These are phyloP conservation scores for Thereuonema tuberculata DNA, from an alignment of 1,140 invertebrate species.

Conservation along the genomic window DNA sequence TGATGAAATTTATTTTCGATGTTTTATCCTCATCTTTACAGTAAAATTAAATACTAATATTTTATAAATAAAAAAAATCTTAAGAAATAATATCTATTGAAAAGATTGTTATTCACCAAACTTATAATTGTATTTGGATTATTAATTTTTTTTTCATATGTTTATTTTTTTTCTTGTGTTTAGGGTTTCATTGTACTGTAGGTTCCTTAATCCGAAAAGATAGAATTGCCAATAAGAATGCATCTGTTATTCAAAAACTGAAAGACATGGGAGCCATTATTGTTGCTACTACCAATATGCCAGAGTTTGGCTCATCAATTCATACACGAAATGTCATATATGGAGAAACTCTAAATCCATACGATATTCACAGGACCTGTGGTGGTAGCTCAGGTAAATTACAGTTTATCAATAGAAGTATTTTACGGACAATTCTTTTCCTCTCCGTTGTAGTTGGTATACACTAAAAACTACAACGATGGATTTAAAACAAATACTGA, in stretches of 20 bases:
- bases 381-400: constrained; percentile 57
- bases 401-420: background rate
- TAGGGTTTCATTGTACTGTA: constrained; percentile 35
- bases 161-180: background rate
- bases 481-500: too few relatives aligned
- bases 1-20: too few relatives aligned
- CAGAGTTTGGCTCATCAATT: constrained; percentile 68
- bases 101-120: too few relatives aligned
- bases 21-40: too few relatives aligned
- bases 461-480: background rate
- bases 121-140: too few relatives aligned
- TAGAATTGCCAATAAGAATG: constrained; percentile 45
- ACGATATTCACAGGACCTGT: constrained; percentile 65
- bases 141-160: too few relatives aligned
- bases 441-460: background rate
- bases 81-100: too few relatives aligned
- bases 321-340: constrained; percentile 80
- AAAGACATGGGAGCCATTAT: constrained; percentile 58
- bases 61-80: too few relatives aligned
- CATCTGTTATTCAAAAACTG: constrained; percentile 44
- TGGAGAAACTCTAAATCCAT: constrained; percentile 73
- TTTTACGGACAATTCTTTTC: too few relatives aligned
- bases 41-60: too few relatives aligned
- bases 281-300: constrained; percentile 62
- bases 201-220: constrained; percentile 36